These are phyloP conservation scores for Sipha flava DNA, from an alignment of 1,140 invertebrate genomes.

Conservation along the genomic window DNA sequence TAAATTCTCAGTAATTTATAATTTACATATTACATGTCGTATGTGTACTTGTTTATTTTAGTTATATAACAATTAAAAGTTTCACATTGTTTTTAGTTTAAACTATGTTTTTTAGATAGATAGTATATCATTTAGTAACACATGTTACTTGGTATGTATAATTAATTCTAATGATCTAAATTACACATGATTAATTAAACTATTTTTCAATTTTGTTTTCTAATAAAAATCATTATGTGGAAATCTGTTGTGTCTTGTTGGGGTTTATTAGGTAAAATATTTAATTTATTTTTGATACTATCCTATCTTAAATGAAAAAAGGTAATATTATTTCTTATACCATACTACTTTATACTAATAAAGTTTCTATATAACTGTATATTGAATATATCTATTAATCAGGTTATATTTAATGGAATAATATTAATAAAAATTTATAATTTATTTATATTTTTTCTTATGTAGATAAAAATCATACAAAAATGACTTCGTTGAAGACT, in stretches of 20 bases:
- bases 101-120: neutral
- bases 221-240: neutral
- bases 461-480: conserved; percentile 14
- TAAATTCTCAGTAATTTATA: neutral
- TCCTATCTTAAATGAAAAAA: too few species aligned
- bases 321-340: too few species aligned
- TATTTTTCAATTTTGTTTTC: neutral
- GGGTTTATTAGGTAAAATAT: conserved; percentile 4
- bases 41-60: neutral
- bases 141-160: neutral
- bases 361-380: too few species aligned
- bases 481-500: conserved; percentile 47
- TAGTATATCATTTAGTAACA: neutral
- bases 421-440: too few species aligned
- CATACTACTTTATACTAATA: too few species aligned
- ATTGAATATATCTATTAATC: too few species aligned
- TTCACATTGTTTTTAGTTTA: neutral
- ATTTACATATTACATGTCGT: neutral
- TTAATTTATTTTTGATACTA: neutral
- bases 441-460: neutral
- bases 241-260: conserved; percentile 1
- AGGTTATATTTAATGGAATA: too few species aligned
- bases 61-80: neutral
- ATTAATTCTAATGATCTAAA: neutral
- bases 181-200: too few species aligned